phyloP scores from a whole-genome alignment of 1,140 invertebrate genomes.

The Drosophila leontia region DNA sequence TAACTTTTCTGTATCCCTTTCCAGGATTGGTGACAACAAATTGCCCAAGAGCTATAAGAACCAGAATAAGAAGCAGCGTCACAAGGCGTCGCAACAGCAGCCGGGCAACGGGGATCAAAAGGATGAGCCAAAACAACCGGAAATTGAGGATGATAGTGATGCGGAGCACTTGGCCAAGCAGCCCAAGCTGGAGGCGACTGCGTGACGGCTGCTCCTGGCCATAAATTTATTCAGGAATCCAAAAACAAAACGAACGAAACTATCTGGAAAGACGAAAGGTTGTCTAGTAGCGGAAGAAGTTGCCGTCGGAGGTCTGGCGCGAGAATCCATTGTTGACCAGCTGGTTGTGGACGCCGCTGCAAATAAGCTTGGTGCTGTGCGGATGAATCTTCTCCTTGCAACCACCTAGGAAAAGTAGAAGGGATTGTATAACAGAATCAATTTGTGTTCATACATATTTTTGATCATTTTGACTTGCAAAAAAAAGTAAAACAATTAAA shows the following conservation, averaged over 20 bases:
- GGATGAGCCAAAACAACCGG: neutral
- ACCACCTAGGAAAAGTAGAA: constrained; percentile 85
- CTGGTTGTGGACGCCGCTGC: constrained; percentile 88
- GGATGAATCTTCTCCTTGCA: constrained; percentile 87
- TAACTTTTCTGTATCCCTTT: constrained; percentile 26
- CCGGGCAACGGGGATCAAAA: constrained; percentile 3
- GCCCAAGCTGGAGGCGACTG: constrained; percentile 50
- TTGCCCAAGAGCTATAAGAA: constrained; percentile 87
- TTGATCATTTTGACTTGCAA: neutral
- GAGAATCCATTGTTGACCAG: constrained; percentile 89
- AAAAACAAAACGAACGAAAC: constrained; percentile 31
- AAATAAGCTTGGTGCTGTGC: constrained; percentile 88
- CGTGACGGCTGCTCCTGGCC: constrained; percentile 46
- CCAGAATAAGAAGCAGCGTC: constrained; percentile 86
- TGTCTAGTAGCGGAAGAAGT: constrained; percentile 86
- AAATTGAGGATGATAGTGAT: neutral
- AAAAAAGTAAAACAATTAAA: neutral
- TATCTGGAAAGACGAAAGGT: neutral
- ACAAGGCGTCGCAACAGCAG: constrained; percentile 51
- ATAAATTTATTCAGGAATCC: constrained; percentile 55
- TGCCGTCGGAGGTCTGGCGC: constrained; percentile 88
- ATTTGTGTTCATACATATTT: neutral
- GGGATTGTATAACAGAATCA: neutral
- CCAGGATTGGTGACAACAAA: constrained; percentile 87
- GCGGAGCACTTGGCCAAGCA: constrained; percentile 47